Evolutionary conservation across 2,797 vertebrate species (phyloP), one percentile per base, ranked within the genome.

Genomic region (Hippopotamyrus pictus): DNA sequence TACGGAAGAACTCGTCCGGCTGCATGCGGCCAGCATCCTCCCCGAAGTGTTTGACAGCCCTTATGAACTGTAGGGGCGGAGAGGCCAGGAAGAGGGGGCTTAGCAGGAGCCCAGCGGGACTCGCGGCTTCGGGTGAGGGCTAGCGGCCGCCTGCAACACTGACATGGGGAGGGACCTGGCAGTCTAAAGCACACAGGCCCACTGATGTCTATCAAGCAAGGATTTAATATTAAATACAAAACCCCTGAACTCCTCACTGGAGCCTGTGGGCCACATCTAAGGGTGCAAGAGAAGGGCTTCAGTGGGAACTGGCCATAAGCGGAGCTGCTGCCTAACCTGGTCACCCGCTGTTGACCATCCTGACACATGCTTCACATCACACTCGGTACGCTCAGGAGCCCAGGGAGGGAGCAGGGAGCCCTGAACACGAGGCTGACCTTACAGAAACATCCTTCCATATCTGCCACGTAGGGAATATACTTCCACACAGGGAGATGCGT

Each of bases 1-100:
- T 98, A 91, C 99, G 98, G 1, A 99, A 99, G 96, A 99, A 99
- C 95, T 99, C 99, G 0, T 99, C 98, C 0, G 99, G 99, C 94
- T 99, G 99, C 91, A 98, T 97, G 95, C 97, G 99, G 84, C 94
- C 93, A 0, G 96, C 93, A 33, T 99, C 98, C 93, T 99, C 99
- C 19, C 98, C 98, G 9, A 99, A 99, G 95, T 98, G 97, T 94
- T 97, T 98, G 90, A 99, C 97, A 25, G 97, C 97, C 94, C 96
- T 97, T 88, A 95, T 92, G 93, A 99, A 99, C 99, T 99, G 93
- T 14, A 69, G 88, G 89, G 73, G 90, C 33, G 76, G 53, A 90
- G 8, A 59, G 29, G 29, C 29, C 53, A 1, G 17, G 84, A 25
- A 33, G 4, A 62, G 33, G 14, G 22, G 2, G 59, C 12, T 88